Conservation (phyloP, 2,113 vertebrate genomes). For the Ptilorrhoa leucosticta region DNA sequence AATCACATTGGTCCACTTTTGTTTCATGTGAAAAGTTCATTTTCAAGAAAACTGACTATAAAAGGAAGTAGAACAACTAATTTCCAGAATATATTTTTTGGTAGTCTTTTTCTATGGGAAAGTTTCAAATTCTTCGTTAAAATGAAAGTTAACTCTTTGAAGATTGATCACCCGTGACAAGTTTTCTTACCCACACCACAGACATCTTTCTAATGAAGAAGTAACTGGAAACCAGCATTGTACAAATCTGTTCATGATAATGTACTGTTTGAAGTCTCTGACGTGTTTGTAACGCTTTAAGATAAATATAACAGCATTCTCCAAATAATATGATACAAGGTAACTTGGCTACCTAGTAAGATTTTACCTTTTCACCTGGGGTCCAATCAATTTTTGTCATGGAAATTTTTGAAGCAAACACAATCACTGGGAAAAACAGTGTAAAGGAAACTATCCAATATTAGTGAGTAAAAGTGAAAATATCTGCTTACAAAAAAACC, state of each 20-base stretch:
- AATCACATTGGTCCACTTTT: not conserved
- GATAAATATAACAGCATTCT: not conserved
- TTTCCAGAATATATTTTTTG: not conserved
- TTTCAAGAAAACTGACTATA: not conserved
- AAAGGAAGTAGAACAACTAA: not conserved
- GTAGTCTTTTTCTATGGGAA: not conserved
- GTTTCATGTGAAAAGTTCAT: not conserved
- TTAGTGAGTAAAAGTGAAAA: not conserved
- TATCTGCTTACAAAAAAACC: not conserved
- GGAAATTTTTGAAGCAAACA: conserved; percentile 76
- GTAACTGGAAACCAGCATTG: not conserved
- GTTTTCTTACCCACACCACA: not conserved
- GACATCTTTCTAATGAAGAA: not conserved
- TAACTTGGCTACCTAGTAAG: not conserved
- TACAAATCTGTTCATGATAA: not conserved
- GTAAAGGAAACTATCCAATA: conserved; percentile 69
- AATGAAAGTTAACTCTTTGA: not conserved
- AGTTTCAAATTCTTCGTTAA: not conserved
- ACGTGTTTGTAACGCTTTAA: not conserved
- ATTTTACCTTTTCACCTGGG: conserved; percentile 79
- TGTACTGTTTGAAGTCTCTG: not conserved
- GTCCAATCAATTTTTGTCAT: conserved; percentile 79
- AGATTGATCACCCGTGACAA: accelerated
- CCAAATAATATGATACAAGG: not conserved
- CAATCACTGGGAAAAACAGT: conserved; percentile 67